These are phyloP conservation scores for Tapirus terrestris DNA, from an alignment of 2,113 vertebrate genomes.

Conservation along the genomic window DNA sequence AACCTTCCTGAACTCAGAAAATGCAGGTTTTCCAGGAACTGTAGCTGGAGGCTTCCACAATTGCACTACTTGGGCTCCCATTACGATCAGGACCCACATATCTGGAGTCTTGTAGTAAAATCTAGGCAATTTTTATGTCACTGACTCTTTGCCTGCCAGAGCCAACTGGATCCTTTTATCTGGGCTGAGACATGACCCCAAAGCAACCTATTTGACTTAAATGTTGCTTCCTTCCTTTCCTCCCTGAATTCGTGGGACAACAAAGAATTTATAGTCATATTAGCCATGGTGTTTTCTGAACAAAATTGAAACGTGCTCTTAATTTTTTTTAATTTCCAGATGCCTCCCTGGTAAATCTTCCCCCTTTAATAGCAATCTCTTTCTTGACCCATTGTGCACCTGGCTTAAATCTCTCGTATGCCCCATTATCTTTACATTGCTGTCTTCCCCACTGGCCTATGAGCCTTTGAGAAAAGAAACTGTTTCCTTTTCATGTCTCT, in stretches of 20 bases:
- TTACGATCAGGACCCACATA: neutral
- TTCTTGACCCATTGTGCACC: neutral
- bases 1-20: slow-evolving; percentile 12
- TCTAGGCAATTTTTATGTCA: neutral
- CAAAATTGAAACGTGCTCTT: slow-evolving; percentile 37
- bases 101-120: slow-evolving; percentile 14
- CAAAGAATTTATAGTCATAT: neutral
- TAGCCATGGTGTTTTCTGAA: slow-evolving; percentile 12
- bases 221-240: neutral
- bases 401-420: neutral
- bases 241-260: slow-evolving; percentile 5
- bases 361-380: neutral
- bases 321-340: neutral
- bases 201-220: neutral
- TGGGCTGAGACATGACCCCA: neutral
- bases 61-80: neutral
- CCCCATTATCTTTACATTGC: neutral
- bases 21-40: neutral
- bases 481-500: neutral
- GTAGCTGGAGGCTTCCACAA: neutral
- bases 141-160: neutral
- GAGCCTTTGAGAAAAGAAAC: neutral
- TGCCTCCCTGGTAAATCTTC: neutral
- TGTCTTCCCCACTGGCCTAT: neutral
- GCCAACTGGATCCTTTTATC: neutral